Evolutionary conservation across 2,888 invertebrate genomes (phyloP).

Genomic region (Hyppa rectilinea): DNA sequence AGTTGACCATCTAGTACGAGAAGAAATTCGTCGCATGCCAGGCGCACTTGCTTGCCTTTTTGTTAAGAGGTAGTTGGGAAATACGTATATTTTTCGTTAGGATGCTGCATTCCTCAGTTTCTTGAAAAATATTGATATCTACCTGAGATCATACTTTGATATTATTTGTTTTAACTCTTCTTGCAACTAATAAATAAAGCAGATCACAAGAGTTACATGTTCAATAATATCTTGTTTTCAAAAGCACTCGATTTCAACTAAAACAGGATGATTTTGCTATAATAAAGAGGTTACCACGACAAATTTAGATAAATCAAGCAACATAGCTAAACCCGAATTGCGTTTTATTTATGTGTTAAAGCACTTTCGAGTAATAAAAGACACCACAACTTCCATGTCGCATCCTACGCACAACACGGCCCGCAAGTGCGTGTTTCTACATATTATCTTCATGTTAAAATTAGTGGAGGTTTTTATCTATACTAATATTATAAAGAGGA

Average conservation of each 20-base stretch:
- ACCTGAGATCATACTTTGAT: background rate
- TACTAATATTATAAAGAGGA: too few relatives aligned
- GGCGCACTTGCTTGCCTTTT: background rate
- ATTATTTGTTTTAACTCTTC: background rate
- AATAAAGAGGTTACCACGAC: conserved; percentile 1
- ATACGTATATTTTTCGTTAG: background rate
- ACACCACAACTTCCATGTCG: conserved; percentile 31
- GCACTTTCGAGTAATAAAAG: conserved; percentile 27
- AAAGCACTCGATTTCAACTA: background rate
- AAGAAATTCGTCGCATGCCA: background rate
- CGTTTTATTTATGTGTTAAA: conserved; percentile 26
- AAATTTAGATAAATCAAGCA: background rate
- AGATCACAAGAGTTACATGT: background rate
- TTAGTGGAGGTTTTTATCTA: background rate
- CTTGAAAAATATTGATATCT: background rate
- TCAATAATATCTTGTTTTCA: too few relatives aligned
- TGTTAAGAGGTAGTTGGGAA: background rate
- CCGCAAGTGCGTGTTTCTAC: conserved; percentile 12
- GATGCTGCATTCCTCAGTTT: too few relatives aligned
- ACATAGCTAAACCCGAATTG: conserved; percentile 7
- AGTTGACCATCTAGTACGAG: background rate
- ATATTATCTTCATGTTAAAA: background rate
- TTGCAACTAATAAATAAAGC: background rate
- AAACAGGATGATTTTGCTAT: background rate
- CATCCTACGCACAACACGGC: conserved; percentile 37